phyloP scores from a whole-genome alignment of 2,797 vertebrate genomes.

The Tapirus indicus region DNA sequence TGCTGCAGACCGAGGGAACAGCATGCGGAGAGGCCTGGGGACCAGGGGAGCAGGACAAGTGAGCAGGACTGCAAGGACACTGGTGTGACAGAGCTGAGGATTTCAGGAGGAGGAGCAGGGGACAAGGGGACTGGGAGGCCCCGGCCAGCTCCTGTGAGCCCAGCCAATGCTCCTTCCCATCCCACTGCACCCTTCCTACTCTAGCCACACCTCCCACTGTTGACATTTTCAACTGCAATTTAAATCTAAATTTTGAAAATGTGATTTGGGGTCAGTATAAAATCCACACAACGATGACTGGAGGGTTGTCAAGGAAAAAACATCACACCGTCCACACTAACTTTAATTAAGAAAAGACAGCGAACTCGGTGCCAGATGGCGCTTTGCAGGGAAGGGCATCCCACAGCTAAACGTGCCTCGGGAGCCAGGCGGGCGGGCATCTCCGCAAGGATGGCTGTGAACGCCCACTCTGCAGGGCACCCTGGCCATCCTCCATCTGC shows the following conservation, averaged over 20 bases:
- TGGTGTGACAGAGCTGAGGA: not conserved
- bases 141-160: not conserved
- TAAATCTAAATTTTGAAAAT: constrained; percentile 27
- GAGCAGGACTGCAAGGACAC: not conserved
- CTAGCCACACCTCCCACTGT: constrained; percentile 37
- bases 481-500: not conserved
- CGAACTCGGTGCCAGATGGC: constrained; percentile 68
- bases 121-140: not conserved
- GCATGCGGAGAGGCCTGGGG: not conserved
- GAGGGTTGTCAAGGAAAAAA: not conserved
- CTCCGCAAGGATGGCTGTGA: constrained; percentile 17
- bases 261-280: constrained; percentile 15
- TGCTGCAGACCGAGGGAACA: not conserved
- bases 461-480: constrained; percentile 7
- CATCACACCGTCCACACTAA: not conserved
- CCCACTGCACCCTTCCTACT: not conserved
- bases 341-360: constrained; percentile 79
- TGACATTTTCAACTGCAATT: constrained; percentile 28
- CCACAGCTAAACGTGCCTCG: constrained; percentile 69
- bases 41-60: not conserved
- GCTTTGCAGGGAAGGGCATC: constrained; percentile 61
- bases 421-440: not conserved
- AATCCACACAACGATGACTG: not conserved
- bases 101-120: not conserved
- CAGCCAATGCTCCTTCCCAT: not conserved